Conservation (phyloP, 1,140 invertebrate genomes). For the Drosophila chauvacae region DNA sequence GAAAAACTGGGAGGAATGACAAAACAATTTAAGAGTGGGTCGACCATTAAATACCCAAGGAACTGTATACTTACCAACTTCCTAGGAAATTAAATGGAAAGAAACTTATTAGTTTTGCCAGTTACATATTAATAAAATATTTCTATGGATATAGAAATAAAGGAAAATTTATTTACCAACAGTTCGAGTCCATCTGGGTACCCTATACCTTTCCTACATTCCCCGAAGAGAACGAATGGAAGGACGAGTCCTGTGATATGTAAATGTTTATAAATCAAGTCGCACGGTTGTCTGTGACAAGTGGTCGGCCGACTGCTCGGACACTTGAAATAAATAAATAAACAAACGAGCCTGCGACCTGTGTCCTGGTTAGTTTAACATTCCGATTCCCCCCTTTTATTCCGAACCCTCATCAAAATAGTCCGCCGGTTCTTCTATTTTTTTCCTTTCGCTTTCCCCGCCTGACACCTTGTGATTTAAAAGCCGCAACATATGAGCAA, state of each 20-base stretch:
- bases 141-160: too few relatives aligned
- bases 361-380: constrained; percentile 49
- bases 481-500: constrained; percentile 68
- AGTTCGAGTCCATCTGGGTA: too few relatives aligned
- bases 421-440: constrained; percentile 16
- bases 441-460: constrained; percentile 14
- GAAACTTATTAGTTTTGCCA: too few relatives aligned
- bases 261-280: constrained; percentile 80
- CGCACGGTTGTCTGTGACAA: constrained; percentile 69
- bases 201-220: not conserved
- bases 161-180: not conserved
- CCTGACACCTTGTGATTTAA: constrained; percentile 80
- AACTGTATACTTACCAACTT: too few relatives aligned
- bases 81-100: too few relatives aligned
- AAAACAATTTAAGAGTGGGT: not conserved
- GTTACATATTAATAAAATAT: too few relatives aligned
- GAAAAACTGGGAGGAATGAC: not conserved
- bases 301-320: constrained; percentile 68
- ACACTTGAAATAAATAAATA: constrained; percentile 79
- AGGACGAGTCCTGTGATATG: constrained; percentile 50
- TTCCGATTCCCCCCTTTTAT: constrained; percentile 20
- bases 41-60: not conserved
- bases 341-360: constrained; percentile 50
- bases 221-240: not conserved
- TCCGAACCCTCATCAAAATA: constrained; percentile 66